phyloP scores from a whole-genome alignment of 1,140 invertebrate genomes.

The Drosophila nigromelanica region DNA sequence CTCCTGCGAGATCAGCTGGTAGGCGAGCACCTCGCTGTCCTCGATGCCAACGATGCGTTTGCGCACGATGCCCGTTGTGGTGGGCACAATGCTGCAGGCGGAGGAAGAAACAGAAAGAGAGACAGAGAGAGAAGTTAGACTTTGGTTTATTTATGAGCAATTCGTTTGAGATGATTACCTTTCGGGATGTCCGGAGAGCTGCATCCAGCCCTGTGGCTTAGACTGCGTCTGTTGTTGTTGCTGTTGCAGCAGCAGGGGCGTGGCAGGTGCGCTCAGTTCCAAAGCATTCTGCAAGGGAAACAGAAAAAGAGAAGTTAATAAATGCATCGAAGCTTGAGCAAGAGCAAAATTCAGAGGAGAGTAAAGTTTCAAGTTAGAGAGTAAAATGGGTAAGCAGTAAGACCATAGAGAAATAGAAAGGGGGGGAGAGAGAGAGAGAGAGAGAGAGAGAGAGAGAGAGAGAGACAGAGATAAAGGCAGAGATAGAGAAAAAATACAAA shows the following conservation, averaged over 20 bases:
- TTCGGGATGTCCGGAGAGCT: slow-evolving; percentile 96
- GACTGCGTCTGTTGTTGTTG: slow-evolving; percentile 83
- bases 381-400: background rate
- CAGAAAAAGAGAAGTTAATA: slow-evolving; percentile 25
- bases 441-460: background rate
- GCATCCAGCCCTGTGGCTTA: slow-evolving; percentile 92
- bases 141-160: background rate
- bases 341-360: too few relatives aligned
- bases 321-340: background rate
- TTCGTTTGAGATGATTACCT: slow-evolving; percentile 53
- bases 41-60: slow-evolving; percentile 91
- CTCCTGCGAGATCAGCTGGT: slow-evolving; percentile 92
- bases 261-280: slow-evolving; percentile 95
- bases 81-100: slow-evolving; percentile 91
- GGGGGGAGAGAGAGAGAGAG: background rate
- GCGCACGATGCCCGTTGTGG: slow-evolving; percentile 96
- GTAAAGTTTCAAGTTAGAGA: background rate
- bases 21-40: slow-evolving; percentile 91
- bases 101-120: slow-evolving; percentile 3
- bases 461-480: background rate
- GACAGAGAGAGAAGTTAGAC: slow-evolving; percentile 6
- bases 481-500: background rate
- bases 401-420: background rate
- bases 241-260: slow-evolving; percentile 89
- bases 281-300: slow-evolving; percentile 93